phyloP scores from a whole-genome alignment of 1,140 invertebrate genomes.

The Pseudomyrmex concolor region DNA sequence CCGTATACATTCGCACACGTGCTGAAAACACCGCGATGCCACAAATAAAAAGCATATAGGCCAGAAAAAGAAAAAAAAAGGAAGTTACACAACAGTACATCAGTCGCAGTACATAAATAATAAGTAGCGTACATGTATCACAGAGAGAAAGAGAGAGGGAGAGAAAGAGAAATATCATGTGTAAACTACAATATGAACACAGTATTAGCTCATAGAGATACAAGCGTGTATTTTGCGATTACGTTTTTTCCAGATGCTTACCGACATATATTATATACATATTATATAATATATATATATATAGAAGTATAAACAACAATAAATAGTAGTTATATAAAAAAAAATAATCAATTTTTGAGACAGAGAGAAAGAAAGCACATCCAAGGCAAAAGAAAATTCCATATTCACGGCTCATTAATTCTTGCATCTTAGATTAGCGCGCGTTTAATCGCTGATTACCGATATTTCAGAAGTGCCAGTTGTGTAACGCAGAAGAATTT shows the following conservation, averaged over 20 bases:
- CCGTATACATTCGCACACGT: conserved; percentile 74
- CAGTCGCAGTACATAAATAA: conserved; percentile 39
- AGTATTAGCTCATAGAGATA: conserved; percentile 67
- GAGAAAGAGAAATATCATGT: conserved; percentile 7
- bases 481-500: conserved; percentile 65
- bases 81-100: conserved; percentile 9
- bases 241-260: conserved; percentile 72
- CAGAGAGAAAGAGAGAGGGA: neutral
- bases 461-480: conserved; percentile 73
- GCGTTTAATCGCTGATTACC: conserved; percentile 40
- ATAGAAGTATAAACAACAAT: conserved; percentile 58
- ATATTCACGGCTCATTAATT: conserved; percentile 60
- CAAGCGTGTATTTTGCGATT: conserved; percentile 78
- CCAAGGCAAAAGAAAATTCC: neutral
- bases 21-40: conserved; percentile 31
- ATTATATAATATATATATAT: conserved; percentile 31
- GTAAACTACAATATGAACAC: conserved; percentile 62
- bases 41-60: conserved; percentile 15
- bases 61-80: neutral
- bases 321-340: conserved; percentile 39
- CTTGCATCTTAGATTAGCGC: conserved; percentile 65
- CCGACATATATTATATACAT: conserved; percentile 53
- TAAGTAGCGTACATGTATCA: conserved; percentile 51
- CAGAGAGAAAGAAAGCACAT: conserved; percentile 45
- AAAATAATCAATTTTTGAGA: conserved; percentile 75